Base-by-base conservation (phyloP, 1,140 invertebrate species). In the Archivesica marissinica region DNA sequence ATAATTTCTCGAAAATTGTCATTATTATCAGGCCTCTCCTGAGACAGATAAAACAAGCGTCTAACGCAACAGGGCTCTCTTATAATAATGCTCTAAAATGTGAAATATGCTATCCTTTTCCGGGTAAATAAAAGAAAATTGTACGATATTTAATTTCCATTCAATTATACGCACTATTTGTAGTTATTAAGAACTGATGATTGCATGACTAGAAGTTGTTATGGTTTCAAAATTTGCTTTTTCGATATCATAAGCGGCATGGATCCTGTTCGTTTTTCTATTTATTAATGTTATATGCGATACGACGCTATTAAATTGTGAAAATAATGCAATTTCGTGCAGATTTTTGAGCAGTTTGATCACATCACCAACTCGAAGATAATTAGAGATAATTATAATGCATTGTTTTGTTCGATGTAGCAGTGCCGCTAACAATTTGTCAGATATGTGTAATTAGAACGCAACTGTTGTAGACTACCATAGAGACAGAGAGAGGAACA, bases 241-340 rank as follows among this genome's bases (percentile, higher is more conserved):
- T 56, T 78, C n/a, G 30, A 59, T 78, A 78, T 78, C 76, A 64
- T 78, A 78, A 78, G 76, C 76, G 50, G 39, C 76, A 33, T 59
- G 33, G 76, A 78, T 39, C 30, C 54, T 39, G 54, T 59, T 64
- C 47, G 47, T 78, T 78, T 64, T 76, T 44, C 11, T 38, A 41
- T 78, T 78, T 78, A 78, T 78, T 64, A 78, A 78, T 78, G 76
- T 64, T 78, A 61, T 78, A 78, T 78, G 56, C 76, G 76, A 78
- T 59, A 78, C 35, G 33, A 11, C 54, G 76, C 76, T 39, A 59
- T 61, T 78, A 59, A 78, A 75, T 64, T 56, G 52, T 78, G 59
- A 78, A 78, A 78, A 78, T 78, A 78, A 78, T 78, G 54, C 76
- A 59, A 72, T 78, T 78, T 64, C 76, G 59, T 64, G 76, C 47